A percentile compares a stretch with the other conserved stretches of the same genome.
Evolutionary conservation across 2,888 invertebrate species (phyloP).

Genomic region (Slavum lentiscoides): DNA sequence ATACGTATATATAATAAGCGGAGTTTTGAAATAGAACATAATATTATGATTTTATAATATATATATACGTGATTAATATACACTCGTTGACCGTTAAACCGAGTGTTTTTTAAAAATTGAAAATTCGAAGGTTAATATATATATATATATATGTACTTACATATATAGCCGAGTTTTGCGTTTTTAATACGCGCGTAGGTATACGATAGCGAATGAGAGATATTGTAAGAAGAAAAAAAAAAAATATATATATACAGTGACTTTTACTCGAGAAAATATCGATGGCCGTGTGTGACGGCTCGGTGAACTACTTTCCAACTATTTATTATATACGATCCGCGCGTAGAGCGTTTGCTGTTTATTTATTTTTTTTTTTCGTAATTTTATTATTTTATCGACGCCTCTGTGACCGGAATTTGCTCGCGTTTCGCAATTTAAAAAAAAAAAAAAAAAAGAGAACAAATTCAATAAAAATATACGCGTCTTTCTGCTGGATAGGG

Average conservation of each 20-base stretch:
- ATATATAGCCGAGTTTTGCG: no score
- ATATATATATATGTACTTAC: no score
- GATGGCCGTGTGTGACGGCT: background rate
- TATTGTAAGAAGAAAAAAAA: background rate
- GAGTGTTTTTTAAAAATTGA: no score
- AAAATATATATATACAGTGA: background rate
- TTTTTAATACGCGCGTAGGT: no score
- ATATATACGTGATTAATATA: no score
- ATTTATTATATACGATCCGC: background rate
- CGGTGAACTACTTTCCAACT: conserved; percentile 46
- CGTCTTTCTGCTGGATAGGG: conserved; percentile 1
- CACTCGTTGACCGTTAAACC: no score
- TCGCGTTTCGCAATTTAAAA: conserved; percentile 25
- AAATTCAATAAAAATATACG: background rate
- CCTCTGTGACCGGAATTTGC: conserved; percentile 38
- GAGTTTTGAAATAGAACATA: no score
- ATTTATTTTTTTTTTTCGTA: background rate
- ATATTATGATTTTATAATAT: no score
- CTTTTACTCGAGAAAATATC: conserved; percentile 49
- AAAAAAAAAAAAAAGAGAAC: background rate
- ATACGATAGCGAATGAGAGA: no score
- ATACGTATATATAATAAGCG: no score
- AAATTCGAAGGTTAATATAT: no score
- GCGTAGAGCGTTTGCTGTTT: conserved; percentile 22
- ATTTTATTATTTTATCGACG: conserved; percentile 27